Evolutionary conservation across 2,888 invertebrate species (phyloP), one percentile per base, ranked within the genome.

Genomic region (Pheosia tremula): DNA sequence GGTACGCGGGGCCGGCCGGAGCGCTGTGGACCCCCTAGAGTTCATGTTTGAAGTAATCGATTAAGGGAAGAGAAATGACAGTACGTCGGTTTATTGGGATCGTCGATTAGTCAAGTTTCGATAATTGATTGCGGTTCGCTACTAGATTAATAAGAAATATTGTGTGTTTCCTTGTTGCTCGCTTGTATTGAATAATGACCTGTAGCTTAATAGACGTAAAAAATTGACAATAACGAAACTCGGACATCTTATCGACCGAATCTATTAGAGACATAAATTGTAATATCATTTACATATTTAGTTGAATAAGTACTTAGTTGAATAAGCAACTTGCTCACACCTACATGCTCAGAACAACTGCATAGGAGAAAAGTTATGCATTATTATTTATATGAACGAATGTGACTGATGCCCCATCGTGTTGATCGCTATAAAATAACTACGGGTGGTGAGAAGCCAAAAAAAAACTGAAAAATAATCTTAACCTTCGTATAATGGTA

Each of bases 21-120:
- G 74, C 75, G 77, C 84, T 83, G 81, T 73, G 81, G 91, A 89
- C 91, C 93, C 91, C 93, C 93, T 90, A 88, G 82, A 84, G 93
- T 70, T 89, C 80, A 86, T 87, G 88, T 89, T 90, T 90, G 85
- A 90, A 91, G 85, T 91, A 90, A 92, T 93, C 92, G 91, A 91
- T 91, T 91, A 90, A 86, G 83, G 87, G 85, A 91, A 90, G 93
- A 93, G 92, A 92, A 93, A 93, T 93, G 93, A 93, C 93, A 93
- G 87, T 79, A 88, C 86, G 90, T 91, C 91, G 83, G 81, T 87
- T 88, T 88, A 89, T 88, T 86, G 80, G 86, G 83, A 83, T 82
- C 85, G 81, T 83, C 88, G 83, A 93, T 93, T 89, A 89, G 86
- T 93, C 91, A 91, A 85, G 85, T 89, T 91, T 91, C 75, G 89